A percentile compares a stretch with the other conserved stretches of the same genome.
These are phyloP conservation scores for Alethe castanea DNA, from an alignment of 2,113 vertebrate species.

Conservation along the genomic window DNA sequence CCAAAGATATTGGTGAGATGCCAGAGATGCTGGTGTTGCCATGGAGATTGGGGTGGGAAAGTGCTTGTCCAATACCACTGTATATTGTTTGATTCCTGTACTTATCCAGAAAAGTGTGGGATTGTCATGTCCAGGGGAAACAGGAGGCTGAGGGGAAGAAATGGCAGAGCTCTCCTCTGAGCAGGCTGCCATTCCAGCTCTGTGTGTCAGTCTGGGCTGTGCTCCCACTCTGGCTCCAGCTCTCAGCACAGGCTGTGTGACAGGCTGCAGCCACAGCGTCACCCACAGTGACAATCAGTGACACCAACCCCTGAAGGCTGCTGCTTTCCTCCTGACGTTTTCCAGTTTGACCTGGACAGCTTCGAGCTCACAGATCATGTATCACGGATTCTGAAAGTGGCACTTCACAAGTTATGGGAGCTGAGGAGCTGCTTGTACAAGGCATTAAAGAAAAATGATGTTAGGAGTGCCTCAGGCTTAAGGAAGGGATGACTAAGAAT, in stretches of 20 bases:
- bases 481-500: slow-evolving; percentile 47
- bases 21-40: neutral
- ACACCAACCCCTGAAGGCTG: slow-evolving; percentile 54
- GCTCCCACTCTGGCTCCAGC: slow-evolving; percentile 45
- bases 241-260: slow-evolving; percentile 48
- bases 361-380: slow-evolving; percentile 69
- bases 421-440: slow-evolving; percentile 10
- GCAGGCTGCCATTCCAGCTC: slow-evolving; percentile 30
- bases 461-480: slow-evolving; percentile 14
- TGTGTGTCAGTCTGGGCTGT: slow-evolving; percentile 54
- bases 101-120: slow-evolving; percentile 39
- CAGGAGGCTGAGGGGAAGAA: slow-evolving; percentile 45
- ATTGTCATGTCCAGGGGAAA: slow-evolving; percentile 38
- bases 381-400: slow-evolving; percentile 69
- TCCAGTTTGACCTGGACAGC: slow-evolving; percentile 30
- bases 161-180: slow-evolving; percentile 47
- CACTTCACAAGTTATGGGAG: slow-evolving; percentile 61
- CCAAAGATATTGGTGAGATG: neutral
- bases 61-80: no score
- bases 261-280: neutral
- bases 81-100: neutral
- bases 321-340: slow-evolving; percentile 40
- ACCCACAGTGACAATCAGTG: neutral
- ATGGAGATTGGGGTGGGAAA: neutral
- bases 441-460: slow-evolving; percentile 39